A percentile compares a stretch with the other conserved stretches of the same genome.
These are phyloP conservation scores for Lottia scabra DNA, from an alignment of 2,888 invertebrate genomes.

Conservation along the genomic window DNA sequence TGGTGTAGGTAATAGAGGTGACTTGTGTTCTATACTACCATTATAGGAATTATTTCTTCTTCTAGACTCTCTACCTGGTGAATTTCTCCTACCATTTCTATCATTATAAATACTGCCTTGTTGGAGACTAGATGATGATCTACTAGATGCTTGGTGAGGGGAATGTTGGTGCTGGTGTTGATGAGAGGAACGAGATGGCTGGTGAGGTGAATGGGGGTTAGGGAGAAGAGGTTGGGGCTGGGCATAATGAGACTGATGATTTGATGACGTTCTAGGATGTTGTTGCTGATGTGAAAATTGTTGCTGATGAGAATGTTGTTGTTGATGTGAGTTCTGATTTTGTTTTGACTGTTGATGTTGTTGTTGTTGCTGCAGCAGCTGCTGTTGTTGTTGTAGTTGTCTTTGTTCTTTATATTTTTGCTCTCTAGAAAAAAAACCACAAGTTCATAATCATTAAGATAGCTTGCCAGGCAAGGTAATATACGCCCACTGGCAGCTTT, in stretches of 20 bases:
- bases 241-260: too few relatives aligned
- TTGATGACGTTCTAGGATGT: not conserved
- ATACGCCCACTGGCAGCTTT: too few relatives aligned
- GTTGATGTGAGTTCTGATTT: not conserved
- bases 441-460: too few relatives aligned
- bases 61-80: not conserved
- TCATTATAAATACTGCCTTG: not conserved
- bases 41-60: slow-evolving; percentile 3
- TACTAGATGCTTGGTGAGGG: too few relatives aligned
- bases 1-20: not conserved
- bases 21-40: not conserved
- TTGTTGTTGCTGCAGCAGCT: not conserved
- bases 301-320: slow-evolving; percentile 9
- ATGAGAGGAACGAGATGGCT: too few relatives aligned
- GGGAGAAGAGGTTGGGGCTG: not conserved
- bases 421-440: too few relatives aligned
- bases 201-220: not conserved
- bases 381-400: not conserved
- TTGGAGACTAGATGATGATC: too few relatives aligned
- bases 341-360: not conserved
- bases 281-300: not conserved
- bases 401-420: too few relatives aligned
- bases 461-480: too few relatives aligned
- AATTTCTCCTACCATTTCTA: not conserved
- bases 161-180: too few relatives aligned